Evolutionary conservation across 1,140 invertebrate species (phyloP).

Genomic region (Ladona fulva): DNA sequence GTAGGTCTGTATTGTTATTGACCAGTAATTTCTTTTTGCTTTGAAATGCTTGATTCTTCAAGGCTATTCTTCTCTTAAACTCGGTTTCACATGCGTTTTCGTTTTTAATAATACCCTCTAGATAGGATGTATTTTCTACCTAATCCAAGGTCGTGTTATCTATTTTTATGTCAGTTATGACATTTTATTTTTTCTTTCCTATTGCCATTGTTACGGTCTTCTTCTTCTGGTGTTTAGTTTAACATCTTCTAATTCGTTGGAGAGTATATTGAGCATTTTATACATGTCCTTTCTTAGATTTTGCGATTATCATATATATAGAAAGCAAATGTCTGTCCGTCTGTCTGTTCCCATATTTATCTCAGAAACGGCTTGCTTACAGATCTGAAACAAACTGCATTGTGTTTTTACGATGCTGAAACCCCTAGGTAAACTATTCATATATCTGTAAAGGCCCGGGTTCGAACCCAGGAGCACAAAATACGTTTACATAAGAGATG

Average conservation of each 20-base stretch:
- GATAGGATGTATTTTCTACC: neutral
- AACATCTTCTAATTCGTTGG: neutral
- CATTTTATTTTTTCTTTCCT: neutral
- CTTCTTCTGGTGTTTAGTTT: neutral
- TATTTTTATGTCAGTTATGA: neutral
- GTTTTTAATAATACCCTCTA: neutral
- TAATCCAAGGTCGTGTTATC: too few species aligned
- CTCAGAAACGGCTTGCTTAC: too few species aligned
- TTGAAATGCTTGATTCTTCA: too few species aligned
- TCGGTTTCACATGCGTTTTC: neutral
- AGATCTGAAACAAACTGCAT: too few species aligned
- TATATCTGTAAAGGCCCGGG: too few species aligned
- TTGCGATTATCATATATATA: too few species aligned
- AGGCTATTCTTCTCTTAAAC: neutral
- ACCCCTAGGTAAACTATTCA: too few species aligned
- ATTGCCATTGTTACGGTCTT: neutral
- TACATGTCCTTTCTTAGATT: neutral
- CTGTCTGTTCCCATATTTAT: too few species aligned
- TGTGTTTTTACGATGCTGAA: too few species aligned
- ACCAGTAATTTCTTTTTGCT: neutral
- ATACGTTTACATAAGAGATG: too few species aligned
- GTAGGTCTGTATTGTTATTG: neutral
- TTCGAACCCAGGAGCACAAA: too few species aligned
- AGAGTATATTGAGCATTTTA: neutral
- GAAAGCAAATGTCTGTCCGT: too few species aligned